Percentiles rank a stretch among this genome's conserved stretches.
Evolutionary conservation across 2,113 vertebrate genomes (phyloP).

Genomic region (Nycticryphes semicollaris): DNA sequence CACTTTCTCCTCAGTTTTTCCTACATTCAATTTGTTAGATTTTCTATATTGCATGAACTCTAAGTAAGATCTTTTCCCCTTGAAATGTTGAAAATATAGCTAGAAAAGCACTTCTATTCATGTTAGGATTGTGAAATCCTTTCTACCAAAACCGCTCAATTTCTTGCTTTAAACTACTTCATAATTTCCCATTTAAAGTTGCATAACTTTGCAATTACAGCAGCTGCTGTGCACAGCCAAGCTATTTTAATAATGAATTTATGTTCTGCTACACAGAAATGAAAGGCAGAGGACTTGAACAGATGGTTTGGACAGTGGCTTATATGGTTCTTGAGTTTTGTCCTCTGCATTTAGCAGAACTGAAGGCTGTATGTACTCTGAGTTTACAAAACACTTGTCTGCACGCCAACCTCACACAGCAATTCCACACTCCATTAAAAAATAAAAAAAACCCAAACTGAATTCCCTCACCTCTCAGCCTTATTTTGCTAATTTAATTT

Average conservation of each 20-base stretch:
- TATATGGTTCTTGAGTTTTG: slow-evolving; percentile 38
- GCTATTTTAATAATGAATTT: slow-evolving; percentile 63
- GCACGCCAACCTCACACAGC: not conserved
- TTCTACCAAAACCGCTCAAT: not conserved
- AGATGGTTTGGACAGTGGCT: slow-evolving; percentile 49
- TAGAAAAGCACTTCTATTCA: not conserved
- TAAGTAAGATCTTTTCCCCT: not conserved
- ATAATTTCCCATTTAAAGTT: slow-evolving; percentile 44
- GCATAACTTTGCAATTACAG: slow-evolving; percentile 51
- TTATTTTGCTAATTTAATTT: not conserved
- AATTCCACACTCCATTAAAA: not conserved
- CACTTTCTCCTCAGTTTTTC: not conserved
- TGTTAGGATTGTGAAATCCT: slow-evolving; percentile 12
- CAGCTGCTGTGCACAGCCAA: slow-evolving; percentile 52
- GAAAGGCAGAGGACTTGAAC: slow-evolving; percentile 51
- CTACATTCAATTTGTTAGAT: not conserved
- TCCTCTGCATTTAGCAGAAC: slow-evolving; percentile 12
- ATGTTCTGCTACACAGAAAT: slow-evolving; percentile 43
- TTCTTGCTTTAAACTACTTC: slow-evolving; percentile 53
- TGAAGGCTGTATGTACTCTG: not conserved
- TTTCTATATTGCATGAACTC: not conserved
- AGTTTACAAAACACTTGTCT: slow-evolving; percentile 23
- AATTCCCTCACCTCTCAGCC: not conserved
- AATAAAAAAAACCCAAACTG: not conserved
- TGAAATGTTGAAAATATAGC: not conserved